Conservation (phyloP, 2,888 invertebrate species). For the Polymixis flavicincta region DNA sequence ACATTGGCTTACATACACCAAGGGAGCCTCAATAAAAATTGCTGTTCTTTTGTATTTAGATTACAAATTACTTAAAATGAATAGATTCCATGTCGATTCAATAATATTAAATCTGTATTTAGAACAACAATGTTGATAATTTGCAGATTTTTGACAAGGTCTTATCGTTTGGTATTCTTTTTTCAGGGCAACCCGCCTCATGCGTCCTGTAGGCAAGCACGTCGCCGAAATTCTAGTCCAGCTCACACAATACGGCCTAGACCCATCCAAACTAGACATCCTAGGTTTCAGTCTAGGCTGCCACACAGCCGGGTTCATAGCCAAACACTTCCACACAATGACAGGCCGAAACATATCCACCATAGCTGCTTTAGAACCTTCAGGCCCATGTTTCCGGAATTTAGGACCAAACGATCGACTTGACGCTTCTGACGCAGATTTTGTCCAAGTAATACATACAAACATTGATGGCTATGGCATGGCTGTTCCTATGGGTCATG, state of each 20-base stretch:
- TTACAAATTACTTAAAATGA: too few species aligned
- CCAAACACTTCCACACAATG: conserved; percentile 79
- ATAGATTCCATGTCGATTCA: too few species aligned
- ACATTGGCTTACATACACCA: too few species aligned
- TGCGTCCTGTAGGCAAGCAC: conserved; percentile 87
- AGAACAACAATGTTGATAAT: too few species aligned
- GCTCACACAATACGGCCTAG: conserved; percentile 78
- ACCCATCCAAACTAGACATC: conserved; percentile 81
- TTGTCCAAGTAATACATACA: conserved; percentile 85
- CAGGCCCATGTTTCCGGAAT: conserved; percentile 85
- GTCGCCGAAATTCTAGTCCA: conserved; percentile 82
- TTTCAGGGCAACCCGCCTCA: conserved; percentile 80
- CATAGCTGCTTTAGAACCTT: conserved; percentile 84
- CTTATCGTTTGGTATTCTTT: not conserved
- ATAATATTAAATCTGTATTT: too few species aligned
- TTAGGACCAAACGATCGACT: conserved; percentile 77
- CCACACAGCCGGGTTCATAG: conserved; percentile 84
- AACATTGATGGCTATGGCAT: conserved; percentile 88
- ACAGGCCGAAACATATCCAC: conserved; percentile 83
- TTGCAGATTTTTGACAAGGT: too few species aligned
- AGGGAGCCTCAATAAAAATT: too few species aligned
- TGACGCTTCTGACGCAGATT: conserved; percentile 82
- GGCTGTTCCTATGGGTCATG: conserved; percentile 85
- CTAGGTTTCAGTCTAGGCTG: conserved; percentile 86
- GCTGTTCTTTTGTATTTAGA: too few species aligned